phyloP scores from a whole-genome alignment of 2,888 invertebrate genomes.

The Hofmannophila pseudospretella region DNA sequence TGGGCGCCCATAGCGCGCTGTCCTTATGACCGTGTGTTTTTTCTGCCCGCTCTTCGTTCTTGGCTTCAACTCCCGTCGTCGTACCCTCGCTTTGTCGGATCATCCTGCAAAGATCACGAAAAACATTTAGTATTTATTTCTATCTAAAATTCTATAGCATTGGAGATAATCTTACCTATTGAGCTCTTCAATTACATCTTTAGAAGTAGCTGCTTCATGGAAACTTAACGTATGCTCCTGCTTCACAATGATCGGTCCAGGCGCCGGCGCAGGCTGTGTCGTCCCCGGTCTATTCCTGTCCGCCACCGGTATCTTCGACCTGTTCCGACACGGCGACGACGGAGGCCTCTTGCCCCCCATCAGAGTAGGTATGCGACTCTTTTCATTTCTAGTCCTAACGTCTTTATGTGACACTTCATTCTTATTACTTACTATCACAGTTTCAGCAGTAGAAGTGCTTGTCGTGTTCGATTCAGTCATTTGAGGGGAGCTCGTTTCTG shows the following conservation, averaged over 20 bases:
- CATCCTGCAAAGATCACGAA: slow-evolving; percentile 43
- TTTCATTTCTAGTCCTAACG: slow-evolving; percentile 63
- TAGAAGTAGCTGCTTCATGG: slow-evolving; percentile 85
- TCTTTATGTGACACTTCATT: slow-evolving; percentile 54
- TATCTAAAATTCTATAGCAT: background rate
- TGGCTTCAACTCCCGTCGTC: slow-evolving; percentile 27
- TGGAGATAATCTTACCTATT: slow-evolving; percentile 64
- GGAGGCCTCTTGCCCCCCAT: slow-evolving; percentile 70
- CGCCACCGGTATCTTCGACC: slow-evolving; percentile 65
- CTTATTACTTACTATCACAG: slow-evolving; percentile 82
- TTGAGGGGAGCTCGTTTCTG: slow-evolving; percentile 73
- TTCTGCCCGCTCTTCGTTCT: slow-evolving; percentile 27
- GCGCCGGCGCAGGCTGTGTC: slow-evolving; percentile 26
- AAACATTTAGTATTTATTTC: background rate
- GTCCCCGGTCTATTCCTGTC: slow-evolving; percentile 37
- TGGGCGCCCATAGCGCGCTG: slow-evolving; percentile 82
- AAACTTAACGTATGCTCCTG: slow-evolving; percentile 82
- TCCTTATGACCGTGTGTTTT: slow-evolving; percentile 63
- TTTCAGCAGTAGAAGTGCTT: slow-evolving; percentile 84
- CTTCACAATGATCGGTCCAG: slow-evolving; percentile 64
- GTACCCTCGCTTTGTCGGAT: slow-evolving; percentile 64
- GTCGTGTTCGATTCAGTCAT: slow-evolving; percentile 82
- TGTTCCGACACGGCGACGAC: slow-evolving; percentile 55
- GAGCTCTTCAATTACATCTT: slow-evolving; percentile 86
- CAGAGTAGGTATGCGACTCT: slow-evolving; percentile 76